Conservation (phyloP, 2,113 vertebrate species). For the Bos taurus region DNA sequence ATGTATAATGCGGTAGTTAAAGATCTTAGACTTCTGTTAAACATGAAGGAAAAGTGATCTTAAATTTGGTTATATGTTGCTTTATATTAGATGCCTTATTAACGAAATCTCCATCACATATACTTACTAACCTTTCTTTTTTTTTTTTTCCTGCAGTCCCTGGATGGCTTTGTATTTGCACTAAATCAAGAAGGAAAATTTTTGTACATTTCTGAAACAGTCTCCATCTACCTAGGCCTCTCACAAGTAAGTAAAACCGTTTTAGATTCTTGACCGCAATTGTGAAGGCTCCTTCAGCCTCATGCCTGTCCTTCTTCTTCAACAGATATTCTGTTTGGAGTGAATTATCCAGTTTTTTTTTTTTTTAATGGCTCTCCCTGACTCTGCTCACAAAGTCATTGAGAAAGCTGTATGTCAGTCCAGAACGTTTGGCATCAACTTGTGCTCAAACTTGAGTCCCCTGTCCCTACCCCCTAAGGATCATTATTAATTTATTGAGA, state of each 20-base stretch:
- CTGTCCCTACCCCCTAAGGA: background rate
- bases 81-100: constrained; percentile 38
- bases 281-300: background rate
- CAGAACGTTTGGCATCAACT: constrained; percentile 55
- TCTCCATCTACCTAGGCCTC: constrained; percentile 99
- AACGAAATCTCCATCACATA: background rate
- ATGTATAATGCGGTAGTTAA: constrained; percentile 6
- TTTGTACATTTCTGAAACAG: constrained; percentile 99
- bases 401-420: constrained; percentile 32
- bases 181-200: constrained; percentile 99
- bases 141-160: constrained; percentile 85
- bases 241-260: constrained; percentile 92
- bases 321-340: constrained; percentile 47
- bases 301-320: constrained; percentile 38
- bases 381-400: constrained; percentile 50
- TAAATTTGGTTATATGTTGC: constrained; percentile 4
- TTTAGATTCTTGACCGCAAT: constrained; percentile 53
- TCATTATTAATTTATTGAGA: constrained; percentile 86
- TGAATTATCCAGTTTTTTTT: constrained; percentile 61
- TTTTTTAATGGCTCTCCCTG: constrained; percentile 52
- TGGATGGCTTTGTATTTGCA: constrained; percentile 99
- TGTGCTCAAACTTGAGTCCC: constrained; percentile 64
- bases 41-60: background rate
- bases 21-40: background rate
- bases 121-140: constrained; percentile 60